Conservation (phyloP, 2,113 vertebrate genomes). For the Notothenia rossii region DNA sequence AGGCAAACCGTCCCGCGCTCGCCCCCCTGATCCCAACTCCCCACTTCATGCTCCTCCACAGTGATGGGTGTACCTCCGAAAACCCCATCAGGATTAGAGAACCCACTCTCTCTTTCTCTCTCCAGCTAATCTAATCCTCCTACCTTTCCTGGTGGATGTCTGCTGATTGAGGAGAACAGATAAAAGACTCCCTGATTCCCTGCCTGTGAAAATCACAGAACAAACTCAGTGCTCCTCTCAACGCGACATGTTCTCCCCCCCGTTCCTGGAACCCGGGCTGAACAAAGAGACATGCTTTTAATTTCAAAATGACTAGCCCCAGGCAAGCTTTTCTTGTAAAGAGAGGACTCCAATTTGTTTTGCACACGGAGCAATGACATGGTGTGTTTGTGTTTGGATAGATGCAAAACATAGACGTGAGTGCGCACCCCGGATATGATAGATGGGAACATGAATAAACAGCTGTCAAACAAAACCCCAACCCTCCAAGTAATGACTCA, state of each 20-base stretch:
- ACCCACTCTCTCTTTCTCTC: constrained; percentile 64
- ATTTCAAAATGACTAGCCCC: constrained; percentile 75
- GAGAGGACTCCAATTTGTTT: constrained; percentile 72
- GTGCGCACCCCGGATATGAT: constrained; percentile 43
- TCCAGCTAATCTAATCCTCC: constrained; percentile 76
- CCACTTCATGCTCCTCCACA: constrained; percentile 54
- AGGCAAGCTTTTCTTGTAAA: constrained; percentile 67
- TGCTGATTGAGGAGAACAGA: constrained; percentile 77
- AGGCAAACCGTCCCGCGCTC: constrained; percentile 51
- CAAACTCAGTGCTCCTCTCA: constrained; percentile 44
- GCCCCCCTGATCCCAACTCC: constrained; percentile 41
- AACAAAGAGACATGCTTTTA: constrained; percentile 77
- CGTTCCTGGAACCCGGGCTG: constrained; percentile 57
- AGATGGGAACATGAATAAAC: constrained; percentile 50
- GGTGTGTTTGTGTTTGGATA: constrained; percentile 64
- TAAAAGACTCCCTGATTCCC: constrained; percentile 72
- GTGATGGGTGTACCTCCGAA: constrained; percentile 66
- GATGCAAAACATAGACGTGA: constrained; percentile 63
- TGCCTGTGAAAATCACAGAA: constrained; percentile 72
- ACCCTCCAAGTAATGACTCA: constrained; percentile 43
- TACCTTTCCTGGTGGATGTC: constrained; percentile 73
- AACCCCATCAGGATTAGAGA: constrained; percentile 79
- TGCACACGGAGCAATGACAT: constrained; percentile 56
- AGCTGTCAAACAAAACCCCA: constrained; percentile 47
- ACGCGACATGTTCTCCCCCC: constrained; percentile 56